A percentile compares a stretch with the other conserved stretches of the same genome.
phyloP scores from a whole-genome alignment of 2,888 invertebrate species.

The Neuroscelio doddi region DNA sequence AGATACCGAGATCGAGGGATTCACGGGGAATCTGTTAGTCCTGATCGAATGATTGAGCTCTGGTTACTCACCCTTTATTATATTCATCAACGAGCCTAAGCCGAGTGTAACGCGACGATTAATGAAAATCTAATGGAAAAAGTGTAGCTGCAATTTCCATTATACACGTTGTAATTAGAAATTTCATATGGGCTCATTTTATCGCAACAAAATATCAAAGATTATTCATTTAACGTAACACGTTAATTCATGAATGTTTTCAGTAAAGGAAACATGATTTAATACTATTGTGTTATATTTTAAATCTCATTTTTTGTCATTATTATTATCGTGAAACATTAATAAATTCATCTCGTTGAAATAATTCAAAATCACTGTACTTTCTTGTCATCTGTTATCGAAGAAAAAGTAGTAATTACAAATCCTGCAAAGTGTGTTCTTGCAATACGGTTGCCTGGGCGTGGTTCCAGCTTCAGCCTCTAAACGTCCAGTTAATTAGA shows the following conservation, averaged over 20 bases:
- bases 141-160: conserved; percentile 35
- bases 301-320: too few species aligned
- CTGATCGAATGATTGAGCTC: conserved; percentile 50
- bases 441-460: conserved; percentile 54
- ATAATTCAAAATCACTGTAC: too few species aligned
- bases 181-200: conserved; percentile 12
- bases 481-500: conserved; percentile 69
- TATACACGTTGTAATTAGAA: conserved; percentile 26
- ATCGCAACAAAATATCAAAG: not conserved
- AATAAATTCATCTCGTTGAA: too few species aligned
- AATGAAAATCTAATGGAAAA: conserved; percentile 45
- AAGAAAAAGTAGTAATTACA: conserved; percentile 17
- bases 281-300: too few species aligned
- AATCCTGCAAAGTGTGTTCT: conserved; percentile 37
- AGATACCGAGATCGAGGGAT: conserved; percentile 67
- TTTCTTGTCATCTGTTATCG: too few species aligned
- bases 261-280: too few species aligned
- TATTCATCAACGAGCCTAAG: conserved; percentile 46
- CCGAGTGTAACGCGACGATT: conserved; percentile 47
- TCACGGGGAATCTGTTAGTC: conserved; percentile 45
- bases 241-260: too few species aligned
- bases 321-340: too few species aligned
- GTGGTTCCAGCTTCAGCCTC: conserved; percentile 60
- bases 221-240: too few species aligned
- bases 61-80: conserved; percentile 51